Evolutionary conservation across 2,888 invertebrate genomes (phyloP), one percentile per base, ranked within the genome.

Genomic region (Cataglyphis rosenhaueri): DNA sequence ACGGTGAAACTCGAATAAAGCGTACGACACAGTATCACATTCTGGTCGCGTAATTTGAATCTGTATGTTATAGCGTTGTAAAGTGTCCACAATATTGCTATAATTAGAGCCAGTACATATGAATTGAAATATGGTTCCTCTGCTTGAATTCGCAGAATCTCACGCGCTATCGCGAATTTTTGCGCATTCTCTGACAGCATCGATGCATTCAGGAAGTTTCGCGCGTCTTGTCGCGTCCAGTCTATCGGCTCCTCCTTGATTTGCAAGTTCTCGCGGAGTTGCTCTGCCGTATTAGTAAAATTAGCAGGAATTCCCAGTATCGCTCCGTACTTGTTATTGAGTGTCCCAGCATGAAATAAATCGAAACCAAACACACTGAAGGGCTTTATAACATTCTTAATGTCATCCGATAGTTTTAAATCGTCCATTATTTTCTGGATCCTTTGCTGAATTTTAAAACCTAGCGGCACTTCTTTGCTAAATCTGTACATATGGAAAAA

Each of bases 141-240:
- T 57, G 96, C 96, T 85, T 96, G 95, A 3, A 96, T 93, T 94
- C 96, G 96, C 82, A 97, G 93, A 74, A 98, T 96, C 94, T 98
- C 97, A 88, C 97, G 95, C 82, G 97, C 97, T 38, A 98, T 96
- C 0, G 97, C 98, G 95, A 97, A 98, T 84, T 97, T 95, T 93
- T 98, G 96, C 12, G 97, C 98, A 85, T 97, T 96, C 85, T 97
- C 97, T 18, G 97, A 96, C n/a, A 98, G 92, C 3, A 97, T 94
- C 41, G 98, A 92, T 0, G 97, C 96, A 18, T 97, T 95, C 71
- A 96, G 94, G 64, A 98, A 95, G 79, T 96, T 94, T 88, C 96
- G 93, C 0, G 97, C 97, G 82, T 95, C 95, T 82, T 96, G 95
- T 0, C 96, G 95, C 52, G 95, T 95, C 97, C 97, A 97, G 88